These are phyloP conservation scores for Eulemur rufifrons DNA, from an alignment of 2,113 vertebrate species.

Conservation along the genomic window DNA sequence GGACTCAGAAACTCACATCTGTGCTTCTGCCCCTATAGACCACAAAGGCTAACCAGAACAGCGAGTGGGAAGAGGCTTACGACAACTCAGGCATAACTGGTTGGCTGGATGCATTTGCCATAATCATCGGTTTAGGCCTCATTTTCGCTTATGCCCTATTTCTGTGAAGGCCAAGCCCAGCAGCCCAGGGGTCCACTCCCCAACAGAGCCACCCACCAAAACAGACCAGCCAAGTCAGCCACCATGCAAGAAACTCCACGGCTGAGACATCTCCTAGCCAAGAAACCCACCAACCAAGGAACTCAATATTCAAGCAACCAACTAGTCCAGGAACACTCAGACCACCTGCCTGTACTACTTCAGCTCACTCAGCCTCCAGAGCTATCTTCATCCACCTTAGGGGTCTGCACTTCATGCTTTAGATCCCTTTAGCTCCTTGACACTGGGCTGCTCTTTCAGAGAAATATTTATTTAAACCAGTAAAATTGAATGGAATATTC, in stretches of 20 bases:
- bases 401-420: not conserved
- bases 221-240: constrained; percentile 28
- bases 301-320: not conserved
- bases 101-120: not conserved
- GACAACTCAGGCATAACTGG: constrained; percentile 12
- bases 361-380: not conserved
- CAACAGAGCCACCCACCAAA: not conserved
- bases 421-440: not conserved
- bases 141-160: not conserved
- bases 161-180: not conserved
- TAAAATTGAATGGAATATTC: constrained; percentile 55
- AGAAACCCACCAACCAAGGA: constrained; percentile 38
- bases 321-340: not conserved
- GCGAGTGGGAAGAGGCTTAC: constrained; percentile 58
- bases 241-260: constrained; percentile 30
- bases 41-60: not conserved
- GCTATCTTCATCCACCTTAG: not conserved
- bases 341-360: not conserved
- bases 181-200: not conserved
- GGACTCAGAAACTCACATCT: not conserved
- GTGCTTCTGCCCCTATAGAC: constrained; percentile 55
- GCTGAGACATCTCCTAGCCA: not conserved
- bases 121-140: constrained; percentile 40
- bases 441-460: constrained; percentile 31
- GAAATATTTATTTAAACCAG: constrained; percentile 34